phyloP scores from a whole-genome alignment of 2,113 vertebrate genomes.

The Salvelinus sp. region DNA sequence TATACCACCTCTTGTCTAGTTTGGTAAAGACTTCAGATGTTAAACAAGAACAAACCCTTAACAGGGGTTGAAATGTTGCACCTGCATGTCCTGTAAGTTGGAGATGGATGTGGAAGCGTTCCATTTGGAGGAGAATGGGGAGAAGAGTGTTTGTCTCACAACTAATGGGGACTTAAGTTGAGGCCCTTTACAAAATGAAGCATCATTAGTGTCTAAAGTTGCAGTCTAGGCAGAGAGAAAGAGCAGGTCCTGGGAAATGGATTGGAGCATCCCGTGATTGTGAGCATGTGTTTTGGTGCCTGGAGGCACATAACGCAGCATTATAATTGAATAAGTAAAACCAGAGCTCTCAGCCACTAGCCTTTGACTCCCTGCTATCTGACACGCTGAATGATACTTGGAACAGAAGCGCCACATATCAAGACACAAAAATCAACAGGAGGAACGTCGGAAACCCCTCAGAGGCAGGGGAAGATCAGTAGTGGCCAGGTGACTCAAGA shows the following conservation, averaged over 20 bases:
- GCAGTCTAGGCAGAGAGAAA: slow-evolving; percentile 11
- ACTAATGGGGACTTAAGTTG: neutral
- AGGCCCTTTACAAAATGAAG: neutral
- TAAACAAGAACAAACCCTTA: no score
- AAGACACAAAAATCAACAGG: slow-evolving; percentile 23
- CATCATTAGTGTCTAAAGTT: neutral
- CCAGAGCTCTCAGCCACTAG: slow-evolving; percentile 25
- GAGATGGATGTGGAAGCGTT: no score
- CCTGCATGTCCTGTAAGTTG: no score
- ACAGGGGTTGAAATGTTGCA: no score
- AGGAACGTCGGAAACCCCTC: neutral
- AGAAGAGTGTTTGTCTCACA: neutral
- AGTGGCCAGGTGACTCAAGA: slow-evolving; percentile 16
- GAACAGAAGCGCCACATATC: slow-evolving; percentile 26
- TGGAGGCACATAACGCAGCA: slow-evolving; percentile 20
- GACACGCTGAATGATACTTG: slow-evolving; percentile 43
- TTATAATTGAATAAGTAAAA: slow-evolving; percentile 45
- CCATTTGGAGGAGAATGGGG: neutral
- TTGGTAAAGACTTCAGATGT: no score
- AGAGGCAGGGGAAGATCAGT: slow-evolving; percentile 8
- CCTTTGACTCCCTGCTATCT: slow-evolving; percentile 13
- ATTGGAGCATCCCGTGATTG: slow-evolving; percentile 1
- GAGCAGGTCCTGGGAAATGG: slow-evolving; percentile 30
- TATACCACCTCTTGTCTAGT: no score
- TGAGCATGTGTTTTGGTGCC: slow-evolving; percentile 45